Conservation (phyloP, 2,113 vertebrate genomes). For the Mirza zaza region DNA sequence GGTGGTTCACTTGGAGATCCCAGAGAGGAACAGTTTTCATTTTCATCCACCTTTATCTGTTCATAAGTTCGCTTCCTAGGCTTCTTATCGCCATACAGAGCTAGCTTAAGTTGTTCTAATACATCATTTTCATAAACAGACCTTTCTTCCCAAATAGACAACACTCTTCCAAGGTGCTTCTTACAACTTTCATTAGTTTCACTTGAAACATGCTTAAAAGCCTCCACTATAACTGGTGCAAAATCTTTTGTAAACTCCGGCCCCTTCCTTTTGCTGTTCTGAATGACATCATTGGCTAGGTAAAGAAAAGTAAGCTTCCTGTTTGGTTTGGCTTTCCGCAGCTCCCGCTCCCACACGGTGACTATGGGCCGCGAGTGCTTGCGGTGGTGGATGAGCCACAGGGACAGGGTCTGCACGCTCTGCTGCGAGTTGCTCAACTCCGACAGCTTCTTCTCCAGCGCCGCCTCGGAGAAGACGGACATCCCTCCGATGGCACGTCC, state of each 20-base stretch:
- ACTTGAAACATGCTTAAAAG: constrained; percentile 98
- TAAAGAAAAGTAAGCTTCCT: constrained; percentile 98
- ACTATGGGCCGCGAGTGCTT: constrained; percentile 97
- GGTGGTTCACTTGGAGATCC: constrained; percentile 94
- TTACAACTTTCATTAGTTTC: constrained; percentile 96
- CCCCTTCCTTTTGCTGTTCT: constrained; percentile 99
- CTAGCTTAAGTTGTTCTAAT: constrained; percentile 94
- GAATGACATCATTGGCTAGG: constrained; percentile 99
- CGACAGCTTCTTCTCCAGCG: constrained; percentile 97
- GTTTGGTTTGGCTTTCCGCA: constrained; percentile 96
- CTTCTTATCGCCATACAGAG: constrained; percentile 93
- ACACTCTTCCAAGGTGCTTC: constrained; percentile 95
- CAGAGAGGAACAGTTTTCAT: constrained; percentile 90
- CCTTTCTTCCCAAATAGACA: constrained; percentile 99
- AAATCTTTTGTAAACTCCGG: constrained; percentile 99
- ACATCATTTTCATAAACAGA: constrained; percentile 97
- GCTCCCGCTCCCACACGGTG: constrained; percentile 94
- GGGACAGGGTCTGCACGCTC: constrained; percentile 95
- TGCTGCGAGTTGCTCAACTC: constrained; percentile 99
- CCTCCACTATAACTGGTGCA: constrained; percentile 96
- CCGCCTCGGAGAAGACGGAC: constrained; percentile 96
- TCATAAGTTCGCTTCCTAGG: constrained; percentile 94
- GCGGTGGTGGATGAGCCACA: constrained; percentile 98
- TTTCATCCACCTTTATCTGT: constrained; percentile 92
- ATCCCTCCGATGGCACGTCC: constrained; percentile 79